A percentile compares a stretch with the other conserved stretches of the same genome.
phyloP scores from a whole-genome alignment of 2,888 invertebrate genomes.

The Macrophya annulata region DNA sequence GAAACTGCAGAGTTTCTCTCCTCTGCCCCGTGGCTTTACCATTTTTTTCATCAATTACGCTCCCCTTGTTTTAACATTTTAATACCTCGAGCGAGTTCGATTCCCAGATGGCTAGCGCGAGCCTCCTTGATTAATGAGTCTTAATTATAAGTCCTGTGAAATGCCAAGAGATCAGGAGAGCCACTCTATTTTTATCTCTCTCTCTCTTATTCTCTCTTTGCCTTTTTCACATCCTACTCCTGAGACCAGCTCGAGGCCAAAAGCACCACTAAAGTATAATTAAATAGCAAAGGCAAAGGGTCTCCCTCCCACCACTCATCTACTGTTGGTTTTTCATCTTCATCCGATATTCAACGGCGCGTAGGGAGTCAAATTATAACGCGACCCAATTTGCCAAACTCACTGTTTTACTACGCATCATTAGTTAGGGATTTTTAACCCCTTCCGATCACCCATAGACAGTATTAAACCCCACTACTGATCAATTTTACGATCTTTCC shows the following conservation, averaged over 20 bases:
- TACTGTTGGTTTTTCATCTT: constrained; percentile 48
- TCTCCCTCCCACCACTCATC: not conserved
- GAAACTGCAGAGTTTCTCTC: constrained; percentile 17
- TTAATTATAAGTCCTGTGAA: constrained; percentile 55
- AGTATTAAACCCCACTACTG: not conserved
- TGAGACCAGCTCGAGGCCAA: constrained; percentile 11
- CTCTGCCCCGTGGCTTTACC: constrained; percentile 43
- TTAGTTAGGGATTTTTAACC: constrained; percentile 29
- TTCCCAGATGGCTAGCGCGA: constrained; percentile 57
- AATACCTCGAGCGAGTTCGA: constrained; percentile 56
- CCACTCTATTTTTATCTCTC: constrained; percentile 34
- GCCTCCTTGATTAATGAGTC: constrained; percentile 55
- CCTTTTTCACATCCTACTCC: not conserved
- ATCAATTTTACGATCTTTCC: not conserved
- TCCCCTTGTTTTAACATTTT: constrained; percentile 57
- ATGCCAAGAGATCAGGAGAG: constrained; percentile 49
- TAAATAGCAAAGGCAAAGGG: constrained; percentile 37
- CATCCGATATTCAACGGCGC: constrained; percentile 39
- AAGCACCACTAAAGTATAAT: constrained; percentile 40
- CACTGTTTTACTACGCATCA: constrained; percentile 33
- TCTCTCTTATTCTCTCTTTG: not conserved
- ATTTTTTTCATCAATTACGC: constrained; percentile 58
- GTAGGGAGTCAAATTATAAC: constrained; percentile 33
- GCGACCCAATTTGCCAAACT: constrained; percentile 24
- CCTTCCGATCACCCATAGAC: not conserved